Evolutionary conservation across 2,113 vertebrate genomes (phyloP), one percentile per base, ranked within the genome.

Genomic region (Acanthochromis polyacanthus): DNA sequence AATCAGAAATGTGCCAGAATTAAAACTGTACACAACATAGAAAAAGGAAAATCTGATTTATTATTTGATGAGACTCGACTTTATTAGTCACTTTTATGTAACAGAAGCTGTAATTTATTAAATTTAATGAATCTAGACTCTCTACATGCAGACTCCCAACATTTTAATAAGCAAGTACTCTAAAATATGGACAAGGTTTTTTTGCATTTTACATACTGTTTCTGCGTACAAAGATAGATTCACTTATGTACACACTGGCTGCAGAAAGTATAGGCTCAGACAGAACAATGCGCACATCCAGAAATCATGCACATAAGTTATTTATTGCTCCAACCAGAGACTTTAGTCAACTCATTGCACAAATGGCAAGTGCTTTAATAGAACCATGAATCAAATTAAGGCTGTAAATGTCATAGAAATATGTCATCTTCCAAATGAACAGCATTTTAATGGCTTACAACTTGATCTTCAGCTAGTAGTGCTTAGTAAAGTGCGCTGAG

Each of bases 341-440:
- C 52, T 40, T 58, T 15, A 25, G 46, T 20, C 23, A 32, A 23
- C 15, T 8, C 43, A 43, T 79, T 58, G 20, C 12, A 45, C 25
- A 38, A 56, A 46, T 55, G 3, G 50, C 11, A 43, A 58, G 43
- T 17, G 3, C 38, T 76, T 50, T 51, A 36, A 43, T 57, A 67
- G 30, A 71, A 48, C 46, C 23, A 25, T 23, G 5, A 51, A 45
- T 64, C 16, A 52, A 67, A 68, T 59, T 32, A 63, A 28, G 25
- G 25, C 9, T 32, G 11, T 38, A 59, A 70, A 64, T 64, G 65
- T 51, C 52, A 58, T 17, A 64, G 57, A 65, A 65, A 65, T 48
- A 43, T 20, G 48, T 40, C 28, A 57, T 69, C 48, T 25, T 61
- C n/a, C 22, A 55, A 69, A 62, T 53, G 3, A 55, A 62, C 48